A percentile compares a stretch with the other conserved stretches of the same genome.
These are phyloP conservation scores for Hylomyscus alleni DNA, from an alignment of 2,797 vertebrate species.

Conservation along the genomic window DNA sequence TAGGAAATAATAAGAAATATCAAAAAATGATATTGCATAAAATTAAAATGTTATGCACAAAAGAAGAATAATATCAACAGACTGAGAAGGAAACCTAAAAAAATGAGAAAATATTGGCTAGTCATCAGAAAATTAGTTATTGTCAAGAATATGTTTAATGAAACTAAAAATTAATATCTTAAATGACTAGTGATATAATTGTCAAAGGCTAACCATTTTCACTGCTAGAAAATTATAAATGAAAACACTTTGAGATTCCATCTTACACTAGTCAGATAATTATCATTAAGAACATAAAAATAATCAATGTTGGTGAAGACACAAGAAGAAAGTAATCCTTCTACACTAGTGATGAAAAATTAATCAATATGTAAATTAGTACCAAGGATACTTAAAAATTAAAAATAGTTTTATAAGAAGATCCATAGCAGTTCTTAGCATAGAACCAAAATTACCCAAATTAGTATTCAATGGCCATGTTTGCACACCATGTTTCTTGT, in stretches of 20 bases:
- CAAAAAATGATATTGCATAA: too few relatives aligned
- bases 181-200: not conserved
- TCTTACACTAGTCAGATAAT: not conserved
- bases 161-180: not conserved
- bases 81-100: not conserved
- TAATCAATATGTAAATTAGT: not conserved
- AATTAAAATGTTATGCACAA: not conserved
- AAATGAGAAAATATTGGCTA: not conserved
- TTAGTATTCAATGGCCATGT: not conserved
- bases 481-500: not conserved
- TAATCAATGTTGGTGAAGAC: not conserved
- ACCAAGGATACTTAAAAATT: not conserved
- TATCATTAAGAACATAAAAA: not conserved
- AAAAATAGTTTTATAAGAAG: not conserved
- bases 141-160: not conserved
- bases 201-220: not conserved
- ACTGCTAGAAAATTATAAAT: not conserved
- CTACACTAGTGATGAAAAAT: too few relatives aligned
- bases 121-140: not conserved
- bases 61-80: not conserved
- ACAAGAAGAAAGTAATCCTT: not conserved
- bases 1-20: not conserved
- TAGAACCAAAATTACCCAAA: not conserved
- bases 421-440: not conserved
- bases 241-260: not conserved